Percentiles rank a stretch among this genome's conserved stretches.
Evolutionary conservation across 2,797 vertebrate species (phyloP).

Genomic region (Anomalospiza imberbis): DNA sequence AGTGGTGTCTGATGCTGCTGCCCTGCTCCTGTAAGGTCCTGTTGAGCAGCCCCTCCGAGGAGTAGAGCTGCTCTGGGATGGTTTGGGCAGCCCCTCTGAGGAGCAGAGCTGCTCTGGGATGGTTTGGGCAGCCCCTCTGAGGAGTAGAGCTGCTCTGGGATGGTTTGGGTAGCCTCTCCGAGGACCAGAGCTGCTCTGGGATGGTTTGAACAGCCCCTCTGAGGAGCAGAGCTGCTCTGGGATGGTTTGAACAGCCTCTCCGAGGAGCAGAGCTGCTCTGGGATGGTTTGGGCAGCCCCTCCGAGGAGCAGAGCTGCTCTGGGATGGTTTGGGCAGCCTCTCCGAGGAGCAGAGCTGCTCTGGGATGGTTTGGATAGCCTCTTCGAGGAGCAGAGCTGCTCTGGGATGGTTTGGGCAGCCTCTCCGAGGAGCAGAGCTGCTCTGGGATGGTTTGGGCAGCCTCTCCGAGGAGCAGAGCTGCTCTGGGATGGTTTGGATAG

Average conservation of each 20-base stretch:
- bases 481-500: too few species aligned
- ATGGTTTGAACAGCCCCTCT: too few species aligned
- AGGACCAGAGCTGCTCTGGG: neutral
- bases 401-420: neutral
- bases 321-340: neutral
- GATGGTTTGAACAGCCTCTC: too few species aligned
- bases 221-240: too few species aligned
- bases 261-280: too few species aligned
- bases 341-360: neutral
- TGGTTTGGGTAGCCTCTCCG: too few species aligned
- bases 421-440: neutral
- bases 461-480: too few species aligned
- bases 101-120: too few species aligned
- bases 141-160: too few species aligned
- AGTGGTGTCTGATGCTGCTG: neutral
- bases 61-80: neutral
- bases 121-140: neutral
- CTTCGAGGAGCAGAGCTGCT: neutral
- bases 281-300: neutral
- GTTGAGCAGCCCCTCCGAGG: neutral
- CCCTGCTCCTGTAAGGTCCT: neutral
- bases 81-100: neutral
- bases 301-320: too few species aligned
- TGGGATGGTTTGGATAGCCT: too few species aligned
- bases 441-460: neutral